A percentile compares a stretch with the other conserved stretches of the same genome.
Conservation (phyloP, 2,797 vertebrate species). For the Ataeniobius toweri region DNA sequence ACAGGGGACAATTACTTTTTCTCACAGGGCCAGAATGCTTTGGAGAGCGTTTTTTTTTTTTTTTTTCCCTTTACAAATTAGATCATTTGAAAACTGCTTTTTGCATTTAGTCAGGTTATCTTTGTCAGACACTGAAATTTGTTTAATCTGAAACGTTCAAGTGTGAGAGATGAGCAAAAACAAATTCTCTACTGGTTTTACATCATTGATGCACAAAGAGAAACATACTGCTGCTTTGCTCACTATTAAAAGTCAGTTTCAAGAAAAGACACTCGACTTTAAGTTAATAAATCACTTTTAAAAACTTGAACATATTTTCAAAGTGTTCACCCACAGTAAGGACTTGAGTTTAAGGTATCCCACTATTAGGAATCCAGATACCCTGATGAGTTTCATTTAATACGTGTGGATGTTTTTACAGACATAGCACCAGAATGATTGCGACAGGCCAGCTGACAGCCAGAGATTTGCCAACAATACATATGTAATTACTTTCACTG, state of each 20-base stretch:
- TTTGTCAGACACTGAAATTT: neutral
- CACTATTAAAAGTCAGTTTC: neutral
- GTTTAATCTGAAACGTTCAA: neutral
- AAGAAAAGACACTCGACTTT: neutral
- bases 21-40: neutral
- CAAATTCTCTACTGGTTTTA: neutral
- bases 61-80: neutral
- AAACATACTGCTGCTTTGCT: neutral
- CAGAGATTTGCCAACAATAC: conserved; percentile 74
- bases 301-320: conserved; percentile 10
- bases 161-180: neutral
- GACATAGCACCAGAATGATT: conserved; percentile 35
- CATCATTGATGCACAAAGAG: neutral
- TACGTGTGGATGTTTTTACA: conserved; percentile 35
- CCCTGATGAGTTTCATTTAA: conserved; percentile 34
- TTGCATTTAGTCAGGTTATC: neutral
- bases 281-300: conserved; percentile 7
- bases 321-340: conserved; percentile 9
- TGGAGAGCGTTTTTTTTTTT: neutral
- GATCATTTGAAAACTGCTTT: neutral
- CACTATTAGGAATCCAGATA: conserved; percentile 32
- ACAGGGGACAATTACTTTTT: neutral
- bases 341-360: conserved; percentile 33
- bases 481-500: conserved; percentile 76
- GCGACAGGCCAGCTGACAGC: conserved; percentile 71